Evolutionary conservation across 2,797 vertebrate species (phyloP).

Genomic region (Spatula clypeata): DNA sequence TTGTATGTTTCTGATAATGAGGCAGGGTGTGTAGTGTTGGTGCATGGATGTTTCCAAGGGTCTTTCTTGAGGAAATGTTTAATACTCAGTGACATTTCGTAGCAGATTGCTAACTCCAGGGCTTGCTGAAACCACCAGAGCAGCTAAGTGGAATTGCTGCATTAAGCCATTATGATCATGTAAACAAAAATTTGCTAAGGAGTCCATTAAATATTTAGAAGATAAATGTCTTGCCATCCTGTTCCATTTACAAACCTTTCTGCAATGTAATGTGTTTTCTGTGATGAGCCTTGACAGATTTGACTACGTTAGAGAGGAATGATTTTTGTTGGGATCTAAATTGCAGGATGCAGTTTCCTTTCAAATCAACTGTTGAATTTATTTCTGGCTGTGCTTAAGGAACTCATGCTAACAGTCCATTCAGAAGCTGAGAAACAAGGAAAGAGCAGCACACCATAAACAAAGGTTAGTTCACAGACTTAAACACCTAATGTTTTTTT

Average conservation of each 20-base stretch:
- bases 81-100: not conserved
- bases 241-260: not conserved
- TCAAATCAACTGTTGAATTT: not conserved
- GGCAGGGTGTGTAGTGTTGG: accelerated
- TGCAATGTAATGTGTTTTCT: not conserved
- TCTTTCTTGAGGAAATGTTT: not conserved
- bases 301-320: not conserved
- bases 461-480: not conserved
- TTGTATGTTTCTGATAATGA: accelerated
- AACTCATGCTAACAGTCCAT: not conserved
- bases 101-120: not conserved
- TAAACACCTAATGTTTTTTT: not conserved
- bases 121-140: not conserved
- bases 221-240: not conserved
- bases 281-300: not conserved
- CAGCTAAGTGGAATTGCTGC: not conserved
- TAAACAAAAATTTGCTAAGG: not conserved
- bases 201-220: not conserved
- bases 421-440: not conserved
- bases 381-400: not conserved
- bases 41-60: not conserved
- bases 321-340: not conserved
- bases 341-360: not conserved
- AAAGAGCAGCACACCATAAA: not conserved
- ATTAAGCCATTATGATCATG: not conserved